Base-by-base conservation (phyloP, 1,140 invertebrate species). In the Zaprionus nigranus region DNA sequence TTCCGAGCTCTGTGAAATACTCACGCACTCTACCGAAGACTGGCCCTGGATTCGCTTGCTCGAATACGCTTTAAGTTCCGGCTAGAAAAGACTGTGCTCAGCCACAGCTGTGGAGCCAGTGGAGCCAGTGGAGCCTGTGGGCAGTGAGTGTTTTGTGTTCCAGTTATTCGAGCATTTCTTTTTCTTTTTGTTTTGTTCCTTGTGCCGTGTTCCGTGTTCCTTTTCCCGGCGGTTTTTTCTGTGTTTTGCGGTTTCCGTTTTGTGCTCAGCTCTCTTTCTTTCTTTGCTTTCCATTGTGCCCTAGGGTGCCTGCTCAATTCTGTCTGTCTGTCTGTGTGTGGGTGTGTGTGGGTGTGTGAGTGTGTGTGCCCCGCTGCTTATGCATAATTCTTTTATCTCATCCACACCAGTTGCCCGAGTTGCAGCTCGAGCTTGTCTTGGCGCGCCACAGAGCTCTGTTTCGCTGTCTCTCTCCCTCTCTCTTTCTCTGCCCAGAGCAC, bases 341-440 rank as follows among this genome's bases (percentile, higher is more conserved):
- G 15, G 53, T 20, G 53, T 49, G 43, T 59, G 13, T 43, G 20
- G n/a, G n/a, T 63, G 22, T 43, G n/a, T 20, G 15, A 12, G 53
- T 20, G 53, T 49, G 43, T 59, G 13, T 43, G 20, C 11, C 36
- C 56, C 34, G 59, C 78, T 86, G 83, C 83, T 85, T 79, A 87
- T 86, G 77, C 83, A 86, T 87, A 86, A 86, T 86, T 87, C 83
- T 80, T 86, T 86, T 86, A 86, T 86, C 83, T 83, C 80, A 73
- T 68, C 68, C 72, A 67, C 71, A 66, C 65, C 64, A 54, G 67
- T 63, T 28, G 65, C 49, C 46, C 34, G 5, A 3, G 15, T 38
- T 62, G 22, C 40, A 22, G 40, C 34, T 34, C 58, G 30, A 36
- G 40, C n/a, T 53, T 38, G 53, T 36, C 53, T 15, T 51, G 7